These are phyloP conservation scores for Hemibagrus guttatus DNA, from an alignment of 2,797 vertebrate species.

Conservation along the genomic window DNA sequence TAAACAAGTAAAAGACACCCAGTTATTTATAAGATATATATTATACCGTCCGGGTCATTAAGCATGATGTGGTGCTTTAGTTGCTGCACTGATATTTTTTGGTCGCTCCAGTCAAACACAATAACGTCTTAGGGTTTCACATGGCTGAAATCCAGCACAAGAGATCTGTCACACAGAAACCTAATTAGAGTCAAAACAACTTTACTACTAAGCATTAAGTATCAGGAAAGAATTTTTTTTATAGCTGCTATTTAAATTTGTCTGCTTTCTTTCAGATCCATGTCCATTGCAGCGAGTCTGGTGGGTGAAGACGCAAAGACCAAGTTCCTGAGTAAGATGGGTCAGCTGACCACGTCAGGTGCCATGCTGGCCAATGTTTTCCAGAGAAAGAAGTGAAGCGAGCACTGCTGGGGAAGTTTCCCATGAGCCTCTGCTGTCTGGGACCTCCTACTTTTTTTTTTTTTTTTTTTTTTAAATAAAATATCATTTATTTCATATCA, in stretches of 20 bases:
- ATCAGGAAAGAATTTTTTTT: not conserved
- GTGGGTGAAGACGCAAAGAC: conserved; percentile 98
- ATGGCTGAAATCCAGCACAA: conserved; percentile 9
- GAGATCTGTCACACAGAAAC: not conserved
- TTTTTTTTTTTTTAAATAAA: conserved; percentile 50
- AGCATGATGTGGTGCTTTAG: not conserved
- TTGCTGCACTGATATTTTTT: not conserved
- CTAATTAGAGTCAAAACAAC: not conserved
- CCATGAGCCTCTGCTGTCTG: conserved; percentile 75
- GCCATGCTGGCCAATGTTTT: conserved; percentile 99
- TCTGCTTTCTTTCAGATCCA: conserved; percentile 76
- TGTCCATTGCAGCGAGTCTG: conserved; percentile 95
- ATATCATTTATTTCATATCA: conserved; percentile 81
- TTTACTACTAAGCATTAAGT: not conserved
- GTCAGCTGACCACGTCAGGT: conserved; percentile 96
- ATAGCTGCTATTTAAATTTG: not conserved
- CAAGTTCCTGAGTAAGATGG: conserved; percentile 99
- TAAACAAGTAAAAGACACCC: not conserved
- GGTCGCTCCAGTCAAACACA: conserved; percentile 7
- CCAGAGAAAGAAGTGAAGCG: conserved; percentile 91
- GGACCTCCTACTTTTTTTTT: conserved; percentile 83
- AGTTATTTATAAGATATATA: not conserved
- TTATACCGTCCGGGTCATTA: not conserved
- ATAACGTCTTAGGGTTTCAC: conserved; percentile 9
- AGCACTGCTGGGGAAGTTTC: conserved; percentile 57